Base-by-base conservation (phyloP, 2,888 invertebrate genomes). In the Xanthostigma xanthostigma region DNA sequence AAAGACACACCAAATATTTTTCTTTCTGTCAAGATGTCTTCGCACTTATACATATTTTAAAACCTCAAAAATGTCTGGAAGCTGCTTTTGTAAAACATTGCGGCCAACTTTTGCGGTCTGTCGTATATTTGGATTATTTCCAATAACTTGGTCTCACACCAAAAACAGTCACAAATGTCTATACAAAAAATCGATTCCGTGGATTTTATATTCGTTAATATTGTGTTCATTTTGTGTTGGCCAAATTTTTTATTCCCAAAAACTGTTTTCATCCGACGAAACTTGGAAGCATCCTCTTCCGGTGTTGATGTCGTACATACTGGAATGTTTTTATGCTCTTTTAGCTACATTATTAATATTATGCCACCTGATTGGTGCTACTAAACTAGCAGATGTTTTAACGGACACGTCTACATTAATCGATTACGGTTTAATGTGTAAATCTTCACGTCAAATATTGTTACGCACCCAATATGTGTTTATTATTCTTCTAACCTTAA, bases 111-210 rank as follows among this genome's bases (percentile, higher is more conserved):
- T 63, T 8, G n/a, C 46, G 0, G 42, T 62, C 8, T 55, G 57
- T 37, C 58, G 62, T 50, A 6, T 64, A 2, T 56, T 62, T 35
- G 66, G 66, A 9, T 54, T 62, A 35, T 60, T 65, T 34, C 64
- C 66, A 8, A 53, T 63, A 4, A 55, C 53, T 3, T 61, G 60
- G 53, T 50, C 40, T 1, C 62, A 66, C 50, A 47, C 53, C 11
- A 54, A 59, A 38, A 27, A 27, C 27, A 27, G 27, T 27, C 27
- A 27, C 6, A 51, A 57, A 40, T 67, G 67, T 51, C 50, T 53
- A 0, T 67, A 60, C 51, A 50, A 55, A 49, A 56, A 53, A 27
- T 64, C 63, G 0, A 50, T 54, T n/a, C 44, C 54, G 34, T 64
- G 63, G 64, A 50, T 62, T 6, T 34, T 55, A 9, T 62, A 62